These are phyloP conservation scores for Drosophila littoralis DNA, from an alignment of 1,140 invertebrate species.

Conservation along the genomic window DNA sequence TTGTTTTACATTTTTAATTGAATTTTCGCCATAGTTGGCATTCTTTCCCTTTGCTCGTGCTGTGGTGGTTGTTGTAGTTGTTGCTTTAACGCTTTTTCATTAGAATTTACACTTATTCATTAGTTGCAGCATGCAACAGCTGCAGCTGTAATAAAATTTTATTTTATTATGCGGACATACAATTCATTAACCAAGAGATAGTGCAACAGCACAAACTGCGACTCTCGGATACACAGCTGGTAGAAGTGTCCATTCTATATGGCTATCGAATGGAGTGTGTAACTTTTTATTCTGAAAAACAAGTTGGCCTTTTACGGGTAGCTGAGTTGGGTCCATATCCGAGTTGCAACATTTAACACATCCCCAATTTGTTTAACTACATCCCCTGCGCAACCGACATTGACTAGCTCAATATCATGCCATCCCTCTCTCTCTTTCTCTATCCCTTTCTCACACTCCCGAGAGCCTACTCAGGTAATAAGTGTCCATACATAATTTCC, in stretches of 20 bases:
- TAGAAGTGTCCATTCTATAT: conserved; percentile 31
- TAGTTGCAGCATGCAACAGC: conserved; percentile 78
- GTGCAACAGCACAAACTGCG: conserved; percentile 6
- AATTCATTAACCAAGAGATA: conserved; percentile 64
- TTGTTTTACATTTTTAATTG: conserved; percentile 83
- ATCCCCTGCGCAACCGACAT: not conserved
- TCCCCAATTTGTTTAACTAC: not conserved
- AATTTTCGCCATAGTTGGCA: conserved; percentile 81
- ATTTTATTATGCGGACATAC: conserved; percentile 68
- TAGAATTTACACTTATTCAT: conserved; percentile 83
- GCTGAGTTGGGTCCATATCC: too few species aligned
- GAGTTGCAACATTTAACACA: not conserved
- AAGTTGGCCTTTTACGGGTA: conserved; percentile 17
- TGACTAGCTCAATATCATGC: not conserved
- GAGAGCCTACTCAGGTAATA: conserved; percentile 59
- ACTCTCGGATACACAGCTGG: conserved; percentile 24
- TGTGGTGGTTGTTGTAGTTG: conserved; percentile 30
- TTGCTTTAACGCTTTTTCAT: conserved; percentile 68
- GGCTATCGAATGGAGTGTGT: conserved; percentile 17
- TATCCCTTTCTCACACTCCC: too few species aligned
- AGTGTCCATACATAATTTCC: conserved; percentile 14
- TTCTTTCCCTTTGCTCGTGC: conserved; percentile 43
- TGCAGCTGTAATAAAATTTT: conserved; percentile 73
- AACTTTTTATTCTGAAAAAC: conserved; percentile 20
- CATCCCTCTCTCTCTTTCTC: not conserved